phyloP scores from a whole-genome alignment of 2,113 vertebrate genomes.

The Thunnus maccoyii region DNA sequence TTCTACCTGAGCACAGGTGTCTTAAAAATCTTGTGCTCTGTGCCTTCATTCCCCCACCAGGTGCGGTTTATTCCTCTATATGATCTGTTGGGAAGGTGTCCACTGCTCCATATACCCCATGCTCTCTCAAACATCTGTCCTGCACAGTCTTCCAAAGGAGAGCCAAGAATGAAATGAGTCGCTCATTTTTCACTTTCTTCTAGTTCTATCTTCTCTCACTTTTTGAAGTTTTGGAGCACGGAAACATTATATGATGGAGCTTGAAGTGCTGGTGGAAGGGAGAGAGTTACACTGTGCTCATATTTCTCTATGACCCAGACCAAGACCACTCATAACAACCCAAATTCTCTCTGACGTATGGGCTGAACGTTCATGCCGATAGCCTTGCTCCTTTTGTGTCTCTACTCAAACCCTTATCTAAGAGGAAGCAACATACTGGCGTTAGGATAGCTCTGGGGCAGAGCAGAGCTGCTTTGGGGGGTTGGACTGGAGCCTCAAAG shows the following conservation, averaged over 20 bases:
- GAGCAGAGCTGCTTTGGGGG: constrained; percentile 44
- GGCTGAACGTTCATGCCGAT: constrained; percentile 9
- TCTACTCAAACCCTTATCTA: constrained; percentile 32
- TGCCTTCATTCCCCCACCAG: constrained; percentile 18
- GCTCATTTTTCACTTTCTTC: constrained; percentile 8
- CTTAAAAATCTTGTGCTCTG: background rate
- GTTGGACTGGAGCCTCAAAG: constrained; percentile 26
- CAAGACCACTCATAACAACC: constrained; percentile 25
- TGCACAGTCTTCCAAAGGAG: background rate
- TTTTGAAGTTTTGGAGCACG: background rate
- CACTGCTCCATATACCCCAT: constrained; percentile 24
- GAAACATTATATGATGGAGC: background rate
- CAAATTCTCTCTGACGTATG: constrained; percentile 42
- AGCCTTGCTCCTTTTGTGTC: constrained; percentile 22
- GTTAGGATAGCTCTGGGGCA: constrained; percentile 35
- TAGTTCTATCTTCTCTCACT: background rate
- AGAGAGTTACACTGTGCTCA: constrained; percentile 5
- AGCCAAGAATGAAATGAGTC: background rate
- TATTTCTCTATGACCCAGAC: constrained; percentile 33
- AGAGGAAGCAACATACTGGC: constrained; percentile 52
- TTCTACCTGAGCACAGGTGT: constrained; percentile 7
- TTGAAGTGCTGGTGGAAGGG: background rate
- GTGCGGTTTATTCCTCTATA: constrained; percentile 9
- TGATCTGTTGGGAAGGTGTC: constrained; percentile 7
- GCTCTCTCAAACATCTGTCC: constrained; percentile 25